Evolutionary conservation across 1,140 invertebrate genomes (phyloP), one percentile per base, ranked within the genome.

Genomic region (Steinernema feltiae): DNA sequence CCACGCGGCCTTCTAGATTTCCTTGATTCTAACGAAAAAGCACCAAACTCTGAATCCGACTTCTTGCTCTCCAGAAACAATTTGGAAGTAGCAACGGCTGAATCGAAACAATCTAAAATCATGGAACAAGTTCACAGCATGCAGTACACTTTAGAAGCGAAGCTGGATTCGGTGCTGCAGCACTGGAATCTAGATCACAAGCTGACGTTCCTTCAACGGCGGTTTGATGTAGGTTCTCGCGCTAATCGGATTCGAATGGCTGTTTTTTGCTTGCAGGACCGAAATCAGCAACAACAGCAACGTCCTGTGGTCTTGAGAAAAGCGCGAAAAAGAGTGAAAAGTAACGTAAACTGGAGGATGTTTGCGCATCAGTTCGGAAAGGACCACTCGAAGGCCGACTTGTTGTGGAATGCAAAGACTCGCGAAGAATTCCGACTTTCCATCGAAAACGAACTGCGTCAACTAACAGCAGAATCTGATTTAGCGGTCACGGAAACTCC

Each of bases 331-430:
- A 89, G 93, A 79, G 91, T 98, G 69, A 97, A 97, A 88, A 91
- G 92, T 48, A 92, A 92, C 82, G 92, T 92, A 7, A 99, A 99
- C 89, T 89, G 88, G 89, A 84, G 85, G 35, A 77, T 85, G 69
- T 84, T 99, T 88, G 98, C 96, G 87, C 95, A 95, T 85, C 92
- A 95, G 87, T 99, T 99, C 88, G 91, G 91, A 85, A 90, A 92
- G 86, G 95, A 99, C 89, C 96, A 99, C 87, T 91, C 93, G 31
- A 89, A 95, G 86, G 93, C 97, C 1, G 97, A 99, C 89, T 89
- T 99, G 3, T 97, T 99, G 82, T 99, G 97, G 97, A 81, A 82
- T 74, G 79, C 83, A 41, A 83, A 94, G 91, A 98, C 96, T 0
- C 89, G 97, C 71, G 95, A 98, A 88, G 97, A 99, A 87, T 87